Evolutionary conservation across 1,140 invertebrate genomes (phyloP).

Genomic region (Pemphigus obesinymphae): DNA sequence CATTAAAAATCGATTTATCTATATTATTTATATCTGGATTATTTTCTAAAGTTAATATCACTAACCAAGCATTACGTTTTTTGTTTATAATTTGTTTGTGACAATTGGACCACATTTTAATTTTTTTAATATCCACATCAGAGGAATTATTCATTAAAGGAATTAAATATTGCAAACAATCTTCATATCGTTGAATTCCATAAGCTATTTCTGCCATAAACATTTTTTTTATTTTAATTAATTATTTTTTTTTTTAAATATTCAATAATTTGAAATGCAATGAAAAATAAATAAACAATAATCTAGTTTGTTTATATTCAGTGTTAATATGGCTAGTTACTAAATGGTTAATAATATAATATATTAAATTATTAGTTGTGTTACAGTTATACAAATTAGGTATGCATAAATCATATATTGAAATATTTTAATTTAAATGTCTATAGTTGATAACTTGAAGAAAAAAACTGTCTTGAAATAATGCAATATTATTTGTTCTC

Average conservation of each 20-base stretch:
- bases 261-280: neutral
- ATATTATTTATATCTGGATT: neutral
- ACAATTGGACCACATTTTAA: neutral
- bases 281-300: neutral
- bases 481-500: no score
- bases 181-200: neutral
- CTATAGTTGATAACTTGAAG: no score
- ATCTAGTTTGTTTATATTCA: neutral
- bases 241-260: no score
- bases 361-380: no score
- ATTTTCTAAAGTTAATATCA: neutral
- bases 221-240: neutral
- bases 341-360: no score
- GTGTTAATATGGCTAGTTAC: neutral
- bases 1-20: neutral
- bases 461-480: no score
- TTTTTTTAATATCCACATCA: neutral
- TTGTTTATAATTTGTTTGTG: neutral
- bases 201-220: neutral
- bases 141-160: neutral
- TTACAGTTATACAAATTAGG: no score
- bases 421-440: no score
- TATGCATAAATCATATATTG: no score
- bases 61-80: neutral
- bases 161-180: neutral